A percentile compares a stretch with the other conserved stretches of the same genome.
phyloP scores from a whole-genome alignment of 2,797 vertebrate genomes.

The Hapalemur alaotrensis region DNA sequence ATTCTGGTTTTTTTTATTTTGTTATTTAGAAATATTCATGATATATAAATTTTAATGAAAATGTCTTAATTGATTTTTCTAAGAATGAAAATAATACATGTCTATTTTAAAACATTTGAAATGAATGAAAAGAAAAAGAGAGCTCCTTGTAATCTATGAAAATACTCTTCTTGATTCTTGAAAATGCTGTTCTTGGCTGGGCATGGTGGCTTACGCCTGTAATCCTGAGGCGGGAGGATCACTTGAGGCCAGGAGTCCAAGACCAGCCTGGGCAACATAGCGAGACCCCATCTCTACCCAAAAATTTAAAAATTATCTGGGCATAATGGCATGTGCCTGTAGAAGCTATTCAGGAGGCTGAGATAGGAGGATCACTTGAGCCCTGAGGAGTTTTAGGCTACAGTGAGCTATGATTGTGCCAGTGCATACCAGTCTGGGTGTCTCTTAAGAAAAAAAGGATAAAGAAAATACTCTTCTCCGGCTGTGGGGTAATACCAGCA shows the following conservation, averaged over 20 bases:
- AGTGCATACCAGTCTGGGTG: neutral
- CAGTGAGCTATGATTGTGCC: neutral
- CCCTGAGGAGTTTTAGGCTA: neutral
- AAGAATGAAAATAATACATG: conserved; percentile 13
- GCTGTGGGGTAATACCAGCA: neutral
- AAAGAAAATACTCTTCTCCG: neutral
- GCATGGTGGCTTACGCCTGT: neutral
- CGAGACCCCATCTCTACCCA: neutral
- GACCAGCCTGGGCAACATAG: neutral
- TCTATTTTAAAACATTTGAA: neutral
- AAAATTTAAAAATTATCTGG: neutral
- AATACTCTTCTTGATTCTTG: neutral
- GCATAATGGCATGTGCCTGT: neutral
- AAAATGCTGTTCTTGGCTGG: neutral
- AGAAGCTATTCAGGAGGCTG: neutral
- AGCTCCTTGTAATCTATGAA: neutral
- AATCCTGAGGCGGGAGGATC: neutral
- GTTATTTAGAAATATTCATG: conserved; percentile 13
- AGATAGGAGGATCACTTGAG: neutral
- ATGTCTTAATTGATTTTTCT: conserved; percentile 25
- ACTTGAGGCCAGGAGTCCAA: neutral
- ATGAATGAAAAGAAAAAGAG: neutral
- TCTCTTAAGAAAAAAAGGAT: neutral
- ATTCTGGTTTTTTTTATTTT: conserved; percentile 28
- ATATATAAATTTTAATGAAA: conserved; percentile 28